These are phyloP conservation scores for Acronicta aceris DNA, from an alignment of 2,888 invertebrate genomes.

Conservation along the genomic window DNA sequence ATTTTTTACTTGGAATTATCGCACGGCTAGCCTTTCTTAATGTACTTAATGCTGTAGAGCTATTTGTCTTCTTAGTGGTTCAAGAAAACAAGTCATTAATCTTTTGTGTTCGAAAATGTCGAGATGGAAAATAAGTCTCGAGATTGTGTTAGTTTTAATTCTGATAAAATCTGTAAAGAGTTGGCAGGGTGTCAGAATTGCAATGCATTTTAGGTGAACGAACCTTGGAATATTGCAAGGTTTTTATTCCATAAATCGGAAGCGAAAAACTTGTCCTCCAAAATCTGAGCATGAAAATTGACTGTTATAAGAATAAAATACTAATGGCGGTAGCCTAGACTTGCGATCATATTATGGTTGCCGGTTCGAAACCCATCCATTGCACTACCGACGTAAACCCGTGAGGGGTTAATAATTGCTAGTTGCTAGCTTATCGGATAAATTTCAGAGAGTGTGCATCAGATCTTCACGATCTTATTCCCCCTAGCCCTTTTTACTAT, in stretches of 20 bases:
- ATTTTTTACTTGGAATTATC: conserved; percentile 30
- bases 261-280: neutral
- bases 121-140: conserved; percentile 45
- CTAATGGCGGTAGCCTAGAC: too few species aligned
- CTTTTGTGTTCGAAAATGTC: conserved; percentile 47
- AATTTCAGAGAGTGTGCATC: too few species aligned
- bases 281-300: neutral
- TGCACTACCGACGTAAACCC: too few species aligned
- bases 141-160: conserved; percentile 46
- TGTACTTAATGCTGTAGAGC: conserved; percentile 38
- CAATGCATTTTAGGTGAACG: conserved; percentile 30
- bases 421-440: too few species aligned
- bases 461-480: too few species aligned
- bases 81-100: conserved; percentile 57
- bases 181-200: conserved; percentile 47
- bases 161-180: conserved; percentile 40
- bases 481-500: too few species aligned
- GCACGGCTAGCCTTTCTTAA: conserved; percentile 31
- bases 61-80: conserved; percentile 47
- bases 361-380: too few species aligned
- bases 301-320: too few species aligned
- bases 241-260: neutral
- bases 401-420: too few species aligned
- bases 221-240: conserved; percentile 9
- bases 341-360: too few species aligned